phyloP scores from a whole-genome alignment of 2,113 vertebrate genomes.

The Pyxicephalus adspersus region DNA sequence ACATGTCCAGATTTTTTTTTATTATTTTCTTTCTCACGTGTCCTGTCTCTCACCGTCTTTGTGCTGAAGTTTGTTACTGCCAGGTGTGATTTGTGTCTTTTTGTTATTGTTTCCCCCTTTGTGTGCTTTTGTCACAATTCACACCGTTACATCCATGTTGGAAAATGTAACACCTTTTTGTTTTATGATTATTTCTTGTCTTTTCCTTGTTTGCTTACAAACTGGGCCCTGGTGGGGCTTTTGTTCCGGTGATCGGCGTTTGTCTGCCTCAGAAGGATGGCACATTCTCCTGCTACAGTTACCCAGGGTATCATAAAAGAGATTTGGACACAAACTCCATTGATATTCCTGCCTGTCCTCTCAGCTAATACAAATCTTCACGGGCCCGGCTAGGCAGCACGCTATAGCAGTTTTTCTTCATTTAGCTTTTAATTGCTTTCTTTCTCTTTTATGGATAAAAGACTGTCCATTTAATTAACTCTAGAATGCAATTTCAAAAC shows the following conservation, averaged over 20 bases:
- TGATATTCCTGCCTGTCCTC: slow-evolving; percentile 50
- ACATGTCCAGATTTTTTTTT: too few species aligned
- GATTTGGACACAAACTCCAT: slow-evolving; percentile 50
- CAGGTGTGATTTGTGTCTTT: neutral
- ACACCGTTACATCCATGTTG: slow-evolving; percentile 21
- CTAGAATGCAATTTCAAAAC: slow-evolving; percentile 80
- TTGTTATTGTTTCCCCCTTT: neutral
- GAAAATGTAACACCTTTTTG: slow-evolving; percentile 18
- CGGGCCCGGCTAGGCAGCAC: slow-evolving; percentile 59
- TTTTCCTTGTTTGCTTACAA: slow-evolving; percentile 56
- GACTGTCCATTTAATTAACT: slow-evolving; percentile 86
- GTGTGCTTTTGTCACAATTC: slow-evolving; percentile 18
- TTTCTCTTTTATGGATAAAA: slow-evolving; percentile 81
- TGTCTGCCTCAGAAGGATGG: slow-evolving; percentile 62
- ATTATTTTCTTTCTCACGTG: too few species aligned
- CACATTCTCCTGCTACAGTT: slow-evolving; percentile 47
- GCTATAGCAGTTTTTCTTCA: slow-evolving; percentile 63
- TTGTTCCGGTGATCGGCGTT: slow-evolving; percentile 39
- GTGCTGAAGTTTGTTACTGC: neutral
- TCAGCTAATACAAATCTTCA: slow-evolving; percentile 38
- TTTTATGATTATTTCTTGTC: slow-evolving; percentile 10
- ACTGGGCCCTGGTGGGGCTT: slow-evolving; percentile 27
- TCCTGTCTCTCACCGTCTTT: neutral
- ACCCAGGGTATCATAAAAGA: slow-evolving; percentile 59
- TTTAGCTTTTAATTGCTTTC: slow-evolving; percentile 74